Evolutionary conservation across 2,797 vertebrate species (phyloP).

Genomic region (Brachymystax lenok): DNA sequence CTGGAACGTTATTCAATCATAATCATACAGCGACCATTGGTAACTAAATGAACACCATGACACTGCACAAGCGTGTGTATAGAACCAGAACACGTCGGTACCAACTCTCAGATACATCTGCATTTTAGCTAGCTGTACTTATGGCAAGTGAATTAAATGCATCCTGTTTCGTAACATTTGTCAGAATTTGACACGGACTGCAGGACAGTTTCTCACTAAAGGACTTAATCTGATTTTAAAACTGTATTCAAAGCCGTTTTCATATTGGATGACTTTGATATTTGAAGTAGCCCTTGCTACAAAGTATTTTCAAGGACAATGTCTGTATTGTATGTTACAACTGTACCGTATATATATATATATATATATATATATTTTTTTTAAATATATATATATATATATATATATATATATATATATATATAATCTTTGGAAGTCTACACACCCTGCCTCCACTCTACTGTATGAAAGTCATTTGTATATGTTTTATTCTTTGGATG

Average conservation of each 20-base stretch:
- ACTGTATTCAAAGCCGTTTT: not conserved
- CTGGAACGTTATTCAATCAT: not conserved
- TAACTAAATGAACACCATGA: not conserved
- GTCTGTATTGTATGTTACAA: slow-evolving; percentile 55
- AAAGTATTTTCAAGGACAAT: slow-evolving; percentile 32
- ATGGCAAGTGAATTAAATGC: not conserved
- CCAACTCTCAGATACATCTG: not conserved
- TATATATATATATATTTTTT: slow-evolving; percentile 53
- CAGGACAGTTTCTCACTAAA: slow-evolving; percentile 44
- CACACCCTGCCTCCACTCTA: slow-evolving; percentile 50
- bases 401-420: slow-evolving; percentile 30
- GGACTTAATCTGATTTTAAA: slow-evolving; percentile 6
- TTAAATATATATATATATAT: slow-evolving; percentile 32
- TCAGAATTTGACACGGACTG: slow-evolving; percentile 35
- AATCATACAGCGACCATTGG: not conserved
- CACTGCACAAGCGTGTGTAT: not conserved
- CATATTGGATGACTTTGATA: not conserved
- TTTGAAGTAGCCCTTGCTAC: not conserved
- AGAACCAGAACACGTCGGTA: not conserved
- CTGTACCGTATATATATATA: slow-evolving; percentile 27
- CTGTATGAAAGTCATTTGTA: slow-evolving; percentile 70
- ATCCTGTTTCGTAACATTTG: slow-evolving; percentile 4
- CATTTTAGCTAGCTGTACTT: not conserved
- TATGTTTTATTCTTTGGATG: slow-evolving; percentile 53
- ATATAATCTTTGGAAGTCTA: not conserved